Base-by-base conservation (phyloP, 53 echinoderm and acorn worm genomes). In the Astropecten irregularis region DNA sequence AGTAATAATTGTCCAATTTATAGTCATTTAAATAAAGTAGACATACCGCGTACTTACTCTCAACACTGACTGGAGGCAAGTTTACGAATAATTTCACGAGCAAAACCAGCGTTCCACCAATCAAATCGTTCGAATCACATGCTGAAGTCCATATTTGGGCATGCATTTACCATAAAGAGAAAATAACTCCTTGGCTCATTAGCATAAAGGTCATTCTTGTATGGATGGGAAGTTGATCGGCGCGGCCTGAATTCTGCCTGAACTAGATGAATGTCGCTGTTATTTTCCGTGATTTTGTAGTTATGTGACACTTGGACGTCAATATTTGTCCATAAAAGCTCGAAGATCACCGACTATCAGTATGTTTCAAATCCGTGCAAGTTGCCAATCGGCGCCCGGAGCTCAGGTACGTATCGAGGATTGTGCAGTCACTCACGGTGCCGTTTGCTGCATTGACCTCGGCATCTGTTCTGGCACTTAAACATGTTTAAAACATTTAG, bases 41-140 rank as follows among this genome's bases (percentile, higher is more conserved):
- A n/a, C n/a, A n/a, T n/a, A n/a, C n/a, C n/a, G n/a, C n/a, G n/a
- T n/a, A n/a, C n/a, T n/a, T n/a, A n/a, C n/a, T n/a, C n/a, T n/a
- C n/a, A n/a, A n/a, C n/a, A n/a, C n/a, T n/a, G 23, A 51, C n/a
- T 74, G 50, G 57, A 23, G 56, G 57, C 74, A 26, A 74, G 56
- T 74, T 74, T 57, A 74, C 20, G 6, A 74, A 14, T 74, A 55
- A 57, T 74, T 74, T 37, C 74, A 74, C 55, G 56, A 26, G 44
- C 36, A 69, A 54, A 26, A 57, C 66, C 38, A n/a, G 58, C 69
- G 42, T 39, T 35, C 70, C 68, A 69, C 84, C 84, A 83, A 83
- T 83, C 22, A 83, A 69, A 83, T 60, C 84, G 22, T 47, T 58
- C 44, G 44, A 55, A 83, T 83, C 69, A 19, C 84, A 57, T 83